These are phyloP conservation scores for Channa argus DNA, from an alignment of 2,113 vertebrate genomes.

Conservation along the genomic window DNA sequence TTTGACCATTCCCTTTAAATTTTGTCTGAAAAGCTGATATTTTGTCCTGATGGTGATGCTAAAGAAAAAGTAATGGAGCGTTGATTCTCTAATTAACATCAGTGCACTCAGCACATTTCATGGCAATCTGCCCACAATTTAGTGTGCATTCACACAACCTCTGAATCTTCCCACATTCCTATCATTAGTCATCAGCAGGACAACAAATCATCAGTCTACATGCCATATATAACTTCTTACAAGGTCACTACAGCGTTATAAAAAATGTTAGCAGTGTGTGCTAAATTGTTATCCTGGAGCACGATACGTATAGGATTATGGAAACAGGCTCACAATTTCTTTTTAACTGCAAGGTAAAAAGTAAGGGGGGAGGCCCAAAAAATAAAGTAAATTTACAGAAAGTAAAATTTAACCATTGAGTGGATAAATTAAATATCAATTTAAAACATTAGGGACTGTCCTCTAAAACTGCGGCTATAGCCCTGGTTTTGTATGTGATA, in stretches of 20 bases:
- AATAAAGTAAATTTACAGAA: neutral
- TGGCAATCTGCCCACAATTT: conserved; percentile 4
- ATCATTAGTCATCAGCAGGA: conserved; percentile 1
- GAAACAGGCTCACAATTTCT: too few species aligned
- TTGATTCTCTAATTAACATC: conserved; percentile 22
- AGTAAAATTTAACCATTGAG: neutral
- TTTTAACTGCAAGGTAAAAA: too few species aligned
- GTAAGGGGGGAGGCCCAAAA: too few species aligned
- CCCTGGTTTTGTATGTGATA: neutral
- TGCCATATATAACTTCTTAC: conserved; percentile 8
- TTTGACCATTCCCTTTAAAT: neutral
- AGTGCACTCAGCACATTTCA: conserved; percentile 7
- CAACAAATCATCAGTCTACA: neutral
- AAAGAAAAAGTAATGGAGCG: conserved; percentile 6
- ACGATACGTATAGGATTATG: too few species aligned
- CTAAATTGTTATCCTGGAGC: too few species aligned
- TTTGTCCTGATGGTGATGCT: conserved; percentile 26
- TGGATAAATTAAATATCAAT: neutral
- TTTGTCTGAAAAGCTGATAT: neutral
- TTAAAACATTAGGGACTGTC: neutral
- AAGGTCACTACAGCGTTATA: neutral
- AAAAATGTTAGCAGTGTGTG: neutral
- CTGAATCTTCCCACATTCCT: neutral
- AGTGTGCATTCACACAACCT: too few species aligned
- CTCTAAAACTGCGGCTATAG: conserved; percentile 7